Evolutionary conservation across 2,797 vertebrate genomes (phyloP).

Genomic region (Etheostoma perlongum): DNA sequence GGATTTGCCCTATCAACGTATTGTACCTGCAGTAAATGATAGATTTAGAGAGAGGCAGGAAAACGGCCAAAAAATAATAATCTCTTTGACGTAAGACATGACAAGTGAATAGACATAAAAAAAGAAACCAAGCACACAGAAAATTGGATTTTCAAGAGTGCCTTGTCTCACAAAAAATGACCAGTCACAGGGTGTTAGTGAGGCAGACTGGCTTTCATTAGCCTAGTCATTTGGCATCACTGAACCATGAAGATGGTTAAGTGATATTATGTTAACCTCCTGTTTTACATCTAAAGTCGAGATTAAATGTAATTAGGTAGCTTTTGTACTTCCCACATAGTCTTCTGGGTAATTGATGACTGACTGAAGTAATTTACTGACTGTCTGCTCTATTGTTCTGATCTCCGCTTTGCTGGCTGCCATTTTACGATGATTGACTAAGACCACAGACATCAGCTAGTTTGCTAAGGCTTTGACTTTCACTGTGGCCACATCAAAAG

Average conservation of each 20-base stretch:
- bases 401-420: conserved; percentile 59
- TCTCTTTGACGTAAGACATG: conserved; percentile 82
- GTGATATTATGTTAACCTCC: conserved; percentile 89
- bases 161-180: conserved; percentile 84
- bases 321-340: conserved; percentile 79
- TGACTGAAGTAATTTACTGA: conserved; percentile 76
- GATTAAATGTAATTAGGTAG: conserved; percentile 86
- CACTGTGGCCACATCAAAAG: conserved; percentile 50
- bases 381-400: conserved; percentile 71
- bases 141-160: conserved; percentile 87
- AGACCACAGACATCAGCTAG: conserved; percentile 51
- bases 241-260: conserved; percentile 87
- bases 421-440: conserved; percentile 62
- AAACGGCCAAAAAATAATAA: conserved; percentile 77
- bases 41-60: conserved; percentile 80
- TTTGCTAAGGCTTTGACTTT: conserved; percentile 51
- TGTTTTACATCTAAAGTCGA: conserved; percentile 85
- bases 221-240: conserved; percentile 82
- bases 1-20: conserved; percentile 81
- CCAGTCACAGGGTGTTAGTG: conserved; percentile 82
- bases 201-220: conserved; percentile 86
- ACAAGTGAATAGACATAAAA: conserved; percentile 85
- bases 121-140: conserved; percentile 83
- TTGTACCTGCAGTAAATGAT: conserved; percentile 86
- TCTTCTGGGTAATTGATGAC: conserved; percentile 80